These are phyloP conservation scores for Tyria jacobaeae DNA, from an alignment of 2,888 invertebrate species.

Conservation along the genomic window DNA sequence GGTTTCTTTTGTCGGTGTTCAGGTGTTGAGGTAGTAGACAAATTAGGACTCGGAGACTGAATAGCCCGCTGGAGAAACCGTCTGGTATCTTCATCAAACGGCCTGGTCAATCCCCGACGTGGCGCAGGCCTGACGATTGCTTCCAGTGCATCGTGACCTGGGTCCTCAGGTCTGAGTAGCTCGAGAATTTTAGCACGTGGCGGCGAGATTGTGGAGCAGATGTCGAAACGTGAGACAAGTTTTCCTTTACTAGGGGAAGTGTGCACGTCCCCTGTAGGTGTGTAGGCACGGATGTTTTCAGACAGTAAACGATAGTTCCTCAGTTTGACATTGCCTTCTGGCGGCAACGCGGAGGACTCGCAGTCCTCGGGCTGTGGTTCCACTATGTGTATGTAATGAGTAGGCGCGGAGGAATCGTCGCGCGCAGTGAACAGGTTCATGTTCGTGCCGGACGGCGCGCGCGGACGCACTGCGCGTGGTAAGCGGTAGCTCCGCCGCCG, in stretches of 20 bases:
- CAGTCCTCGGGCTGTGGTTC: slow-evolving; percentile 69
- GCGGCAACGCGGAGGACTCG: slow-evolving; percentile 61
- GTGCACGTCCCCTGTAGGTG: slow-evolving; percentile 74
- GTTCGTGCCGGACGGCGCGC: slow-evolving; percentile 53
- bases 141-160: slow-evolving; percentile 75
- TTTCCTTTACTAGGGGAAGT: slow-evolving; percentile 72
- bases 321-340: slow-evolving; percentile 75
- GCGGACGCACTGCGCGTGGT: slow-evolving; percentile 34
- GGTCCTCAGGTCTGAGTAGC: slow-evolving; percentile 75
- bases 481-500: slow-evolving; percentile 15
- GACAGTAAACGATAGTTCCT: slow-evolving; percentile 73
- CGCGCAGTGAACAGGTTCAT: slow-evolving; percentile 59
- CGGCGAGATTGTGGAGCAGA: slow-evolving; percentile 69
- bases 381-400: slow-evolving; percentile 67
- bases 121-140: slow-evolving; percentile 78
- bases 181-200: slow-evolving; percentile 76
- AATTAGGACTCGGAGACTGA: slow-evolving; percentile 68
- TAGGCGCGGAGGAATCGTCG: slow-evolving; percentile 56
- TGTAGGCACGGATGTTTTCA: slow-evolving; percentile 74
- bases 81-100: slow-evolving; percentile 76
- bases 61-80: slow-evolving; percentile 77
- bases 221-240: slow-evolving; percentile 73
- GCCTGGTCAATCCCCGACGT: slow-evolving; percentile 71
- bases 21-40: slow-evolving; percentile 57
- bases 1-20: slow-evolving; percentile 51